Evolutionary conservation across 2,113 vertebrate genomes (phyloP).

Genomic region (Toxostoma redivivum): DNA sequence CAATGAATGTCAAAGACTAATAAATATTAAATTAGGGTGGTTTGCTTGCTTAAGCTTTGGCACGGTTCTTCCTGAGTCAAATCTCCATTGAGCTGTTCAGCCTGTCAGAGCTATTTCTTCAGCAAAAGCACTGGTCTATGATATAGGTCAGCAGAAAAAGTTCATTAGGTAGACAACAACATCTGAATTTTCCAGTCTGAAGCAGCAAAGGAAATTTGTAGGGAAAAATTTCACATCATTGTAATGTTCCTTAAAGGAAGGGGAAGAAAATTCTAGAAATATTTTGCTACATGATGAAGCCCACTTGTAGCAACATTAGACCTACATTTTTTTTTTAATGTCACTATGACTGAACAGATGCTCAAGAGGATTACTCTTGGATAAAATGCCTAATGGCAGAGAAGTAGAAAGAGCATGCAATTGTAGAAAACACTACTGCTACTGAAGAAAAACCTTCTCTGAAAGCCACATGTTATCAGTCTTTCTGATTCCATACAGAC

Average conservation of each 20-base stretch:
- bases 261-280: neutral
- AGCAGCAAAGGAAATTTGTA: neutral
- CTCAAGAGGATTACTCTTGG: neutral
- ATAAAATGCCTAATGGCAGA: neutral
- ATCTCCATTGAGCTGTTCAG: neutral
- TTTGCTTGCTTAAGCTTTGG: slow-evolving; percentile 6
- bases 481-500: neutral
- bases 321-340: neutral
- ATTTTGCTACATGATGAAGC: neutral
- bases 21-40: slow-evolving; percentile 19
- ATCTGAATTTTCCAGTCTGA: neutral
- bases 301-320: neutral
- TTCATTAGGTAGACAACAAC: neutral
- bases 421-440: neutral
- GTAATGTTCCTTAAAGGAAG: neutral
- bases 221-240: neutral
- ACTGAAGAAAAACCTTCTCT: neutral
- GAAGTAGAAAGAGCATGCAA: neutral
- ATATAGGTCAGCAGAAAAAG: neutral
- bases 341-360: neutral
- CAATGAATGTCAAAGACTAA: neutral
- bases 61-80: neutral
- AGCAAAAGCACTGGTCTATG: neutral
- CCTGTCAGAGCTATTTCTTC: neutral
- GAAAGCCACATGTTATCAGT: neutral